These are phyloP conservation scores for Dendrolimus kikuchii DNA, from an alignment of 1,140 invertebrate species.

Conservation along the genomic window DNA sequence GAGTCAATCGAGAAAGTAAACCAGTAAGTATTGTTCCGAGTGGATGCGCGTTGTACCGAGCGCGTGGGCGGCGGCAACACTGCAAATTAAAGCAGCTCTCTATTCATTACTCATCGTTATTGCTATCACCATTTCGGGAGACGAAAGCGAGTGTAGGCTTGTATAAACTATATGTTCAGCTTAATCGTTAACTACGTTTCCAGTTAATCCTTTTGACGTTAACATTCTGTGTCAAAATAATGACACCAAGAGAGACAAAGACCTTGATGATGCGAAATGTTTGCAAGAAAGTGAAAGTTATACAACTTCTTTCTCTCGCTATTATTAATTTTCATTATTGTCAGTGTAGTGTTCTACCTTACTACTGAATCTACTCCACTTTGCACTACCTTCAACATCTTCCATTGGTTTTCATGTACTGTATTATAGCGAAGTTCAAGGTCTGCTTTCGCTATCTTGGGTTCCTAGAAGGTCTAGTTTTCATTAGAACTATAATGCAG, in stretches of 20 bases:
- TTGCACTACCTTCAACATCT: no score
- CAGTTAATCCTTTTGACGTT: slow-evolving; percentile 1
- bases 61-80: slow-evolving; percentile 57
- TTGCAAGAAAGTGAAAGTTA: neutral
- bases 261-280: no score
- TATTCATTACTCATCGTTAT: slow-evolving; percentile 70
- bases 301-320: slow-evolving; percentile 1
- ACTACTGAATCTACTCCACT: no score
- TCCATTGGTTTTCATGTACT: no score
- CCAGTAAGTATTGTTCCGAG: slow-evolving; percentile 67
- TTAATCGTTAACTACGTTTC: slow-evolving; percentile 18
- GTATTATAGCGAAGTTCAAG: no score
- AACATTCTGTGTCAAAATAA: no score
- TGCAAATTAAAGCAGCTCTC: slow-evolving; percentile 66
- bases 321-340: neutral
- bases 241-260: no score
- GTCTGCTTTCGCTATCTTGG: no score
- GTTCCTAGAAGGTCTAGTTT: no score
- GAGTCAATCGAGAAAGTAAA: slow-evolving; percentile 71
- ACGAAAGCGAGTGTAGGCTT: slow-evolving; percentile 66
- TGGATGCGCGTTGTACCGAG: slow-evolving; percentile 52
- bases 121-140: slow-evolving; percentile 60
- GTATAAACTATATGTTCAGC: slow-evolving; percentile 20
- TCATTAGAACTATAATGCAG: no score
- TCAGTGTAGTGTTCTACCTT: no score